These are phyloP conservation scores for Amniataba percoides DNA, from an alignment of 2,797 vertebrate genomes.

Conservation along the genomic window DNA sequence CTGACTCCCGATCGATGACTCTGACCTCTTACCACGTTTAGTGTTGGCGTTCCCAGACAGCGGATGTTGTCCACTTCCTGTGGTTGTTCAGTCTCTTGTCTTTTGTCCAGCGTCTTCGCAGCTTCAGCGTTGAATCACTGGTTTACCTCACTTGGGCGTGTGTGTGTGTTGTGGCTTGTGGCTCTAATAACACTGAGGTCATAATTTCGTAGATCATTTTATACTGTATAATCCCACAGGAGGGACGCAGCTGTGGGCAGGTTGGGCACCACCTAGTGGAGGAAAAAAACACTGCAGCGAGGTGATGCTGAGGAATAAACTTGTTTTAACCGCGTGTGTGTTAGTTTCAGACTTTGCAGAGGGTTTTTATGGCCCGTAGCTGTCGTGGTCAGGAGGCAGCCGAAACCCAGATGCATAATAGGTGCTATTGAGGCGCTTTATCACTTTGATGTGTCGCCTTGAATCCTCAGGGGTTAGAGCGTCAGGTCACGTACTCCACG, in stretches of 20 bases:
- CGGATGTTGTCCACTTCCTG: not conserved
- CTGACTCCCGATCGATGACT: not conserved
- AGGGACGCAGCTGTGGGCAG: constrained; percentile 3
- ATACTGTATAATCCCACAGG: not conserved
- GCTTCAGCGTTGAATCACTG: not conserved
- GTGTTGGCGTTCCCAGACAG: not conserved
- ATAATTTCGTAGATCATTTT: not conserved
- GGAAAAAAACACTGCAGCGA: constrained; percentile 1
- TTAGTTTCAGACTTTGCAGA: constrained; percentile 1
- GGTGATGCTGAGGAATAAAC: not conserved
- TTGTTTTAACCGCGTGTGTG: not conserved
- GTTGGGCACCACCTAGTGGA: constrained; percentile 77
- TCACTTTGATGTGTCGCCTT: constrained; percentile 45
- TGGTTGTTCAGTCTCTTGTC: not conserved
- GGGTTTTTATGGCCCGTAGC: constrained; percentile 43
- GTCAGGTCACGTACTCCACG: constrained; percentile 34
- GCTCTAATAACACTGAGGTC: not conserved
- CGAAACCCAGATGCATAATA: constrained; percentile 31
- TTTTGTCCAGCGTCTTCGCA: not conserved
- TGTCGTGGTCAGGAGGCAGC: constrained; percentile 55
- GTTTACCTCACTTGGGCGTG: not conserved
- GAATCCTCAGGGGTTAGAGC: constrained; percentile 40
- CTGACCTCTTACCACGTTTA: not conserved
- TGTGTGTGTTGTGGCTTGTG: not conserved
- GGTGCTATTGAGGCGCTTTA: constrained; percentile 46